These are phyloP conservation scores for Eurypyga helias DNA, from an alignment of 2,113 vertebrate genomes.

Conservation along the genomic window DNA sequence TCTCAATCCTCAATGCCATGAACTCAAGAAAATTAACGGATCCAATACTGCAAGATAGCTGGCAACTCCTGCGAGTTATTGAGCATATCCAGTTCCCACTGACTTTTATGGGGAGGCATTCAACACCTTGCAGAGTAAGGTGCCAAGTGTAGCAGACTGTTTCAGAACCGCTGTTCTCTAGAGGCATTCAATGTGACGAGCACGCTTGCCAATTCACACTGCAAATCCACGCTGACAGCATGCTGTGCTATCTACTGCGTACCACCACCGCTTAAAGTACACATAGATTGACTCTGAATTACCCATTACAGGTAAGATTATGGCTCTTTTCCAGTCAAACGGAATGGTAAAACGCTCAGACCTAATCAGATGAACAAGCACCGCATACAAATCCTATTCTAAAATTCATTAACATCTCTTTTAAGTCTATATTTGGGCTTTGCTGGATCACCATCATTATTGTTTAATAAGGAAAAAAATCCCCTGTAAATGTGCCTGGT, in stretches of 20 bases:
- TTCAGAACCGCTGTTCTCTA: constrained; percentile 36
- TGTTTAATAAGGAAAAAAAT: not conserved
- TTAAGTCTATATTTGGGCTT: not conserved
- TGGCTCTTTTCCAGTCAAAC: not conserved
- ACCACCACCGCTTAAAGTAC: not conserved
- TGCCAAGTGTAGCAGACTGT: constrained; percentile 27
- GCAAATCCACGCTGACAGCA: constrained; percentile 29
- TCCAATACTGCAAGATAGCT: not conserved
- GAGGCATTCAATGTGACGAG: not conserved
- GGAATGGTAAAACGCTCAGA: not conserved
- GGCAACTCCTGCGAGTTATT: not conserved
- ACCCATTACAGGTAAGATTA: not conserved
- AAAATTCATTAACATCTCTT: not conserved
- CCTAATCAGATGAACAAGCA: not conserved
- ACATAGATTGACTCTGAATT: not conserved
- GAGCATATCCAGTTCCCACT: constrained; percentile 32
- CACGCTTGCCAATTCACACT: constrained; percentile 20
- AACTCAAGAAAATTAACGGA: not conserved
- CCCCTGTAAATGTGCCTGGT: not conserved
- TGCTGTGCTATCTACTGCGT: not conserved
- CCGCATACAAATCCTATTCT: not conserved
- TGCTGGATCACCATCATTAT: not conserved
- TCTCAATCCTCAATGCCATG: not conserved
- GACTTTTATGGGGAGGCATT: not conserved
- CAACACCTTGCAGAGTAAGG: constrained; percentile 38